Evolutionary conservation across 2,113 vertebrate species (phyloP).

Genomic region (Mormyrus lacerda): DNA sequence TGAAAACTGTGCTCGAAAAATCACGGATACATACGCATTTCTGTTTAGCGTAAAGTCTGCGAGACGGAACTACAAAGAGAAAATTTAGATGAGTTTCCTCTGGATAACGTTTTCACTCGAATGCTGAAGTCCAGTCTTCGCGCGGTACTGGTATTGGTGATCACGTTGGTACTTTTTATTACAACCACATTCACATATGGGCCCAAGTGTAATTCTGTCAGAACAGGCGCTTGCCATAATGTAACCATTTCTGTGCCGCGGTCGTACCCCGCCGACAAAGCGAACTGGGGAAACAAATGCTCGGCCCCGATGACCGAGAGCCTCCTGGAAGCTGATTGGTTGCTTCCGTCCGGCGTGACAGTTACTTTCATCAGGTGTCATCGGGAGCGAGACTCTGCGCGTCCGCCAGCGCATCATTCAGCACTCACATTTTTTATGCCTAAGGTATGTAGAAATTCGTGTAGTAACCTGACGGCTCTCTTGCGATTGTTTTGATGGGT

Average conservation of each 20-base stretch:
- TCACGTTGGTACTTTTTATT: slow-evolving; percentile 32
- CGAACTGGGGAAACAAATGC: not conserved
- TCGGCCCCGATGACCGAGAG: not conserved
- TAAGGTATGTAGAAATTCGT: not conserved
- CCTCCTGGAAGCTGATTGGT: not conserved
- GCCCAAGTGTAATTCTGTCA: not conserved
- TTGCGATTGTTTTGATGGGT: not conserved
- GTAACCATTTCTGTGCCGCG: not conserved
- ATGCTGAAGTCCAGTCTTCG: slow-evolving; percentile 39
- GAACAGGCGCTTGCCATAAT: slow-evolving; percentile 2
- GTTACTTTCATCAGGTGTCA: not conserved
- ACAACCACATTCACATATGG: slow-evolving; percentile 22
- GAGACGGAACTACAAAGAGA: not conserved
- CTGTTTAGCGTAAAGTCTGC: not conserved
- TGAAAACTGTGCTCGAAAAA: not conserved
- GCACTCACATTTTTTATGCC: not conserved
- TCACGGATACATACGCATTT: not conserved
- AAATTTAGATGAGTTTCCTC: not conserved
- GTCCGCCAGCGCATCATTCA: not conserved
- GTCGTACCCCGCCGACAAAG: not conserved
- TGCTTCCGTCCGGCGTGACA: not conserved
- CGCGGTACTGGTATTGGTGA: slow-evolving; percentile 26
- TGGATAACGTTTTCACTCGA: slow-evolving; percentile 21
- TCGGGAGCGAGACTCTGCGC: not conserved
- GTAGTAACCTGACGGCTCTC: not conserved